Evolutionary conservation across 2,113 vertebrate species (phyloP).

Genomic region (Strix uralensis): DNA sequence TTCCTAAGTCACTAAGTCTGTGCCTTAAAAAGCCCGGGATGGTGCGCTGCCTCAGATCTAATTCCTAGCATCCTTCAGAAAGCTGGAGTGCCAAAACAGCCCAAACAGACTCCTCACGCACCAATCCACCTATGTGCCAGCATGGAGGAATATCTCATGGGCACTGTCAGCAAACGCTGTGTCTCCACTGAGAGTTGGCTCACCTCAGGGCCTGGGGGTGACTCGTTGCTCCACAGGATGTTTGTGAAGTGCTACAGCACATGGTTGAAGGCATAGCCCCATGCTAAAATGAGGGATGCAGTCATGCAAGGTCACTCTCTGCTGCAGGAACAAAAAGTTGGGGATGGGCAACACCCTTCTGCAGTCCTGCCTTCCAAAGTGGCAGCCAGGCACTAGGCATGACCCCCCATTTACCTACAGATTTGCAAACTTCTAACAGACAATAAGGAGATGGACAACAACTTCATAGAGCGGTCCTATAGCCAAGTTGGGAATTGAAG

Average conservation of each 20-base stretch:
- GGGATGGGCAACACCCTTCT: not conserved
- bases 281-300: not conserved
- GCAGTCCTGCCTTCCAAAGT: not conserved
- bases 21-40: not conserved
- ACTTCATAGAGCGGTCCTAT: not conserved
- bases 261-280: not conserved
- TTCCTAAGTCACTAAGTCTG: not conserved
- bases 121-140: not conserved
- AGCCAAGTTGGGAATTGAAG: not conserved
- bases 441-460: not conserved
- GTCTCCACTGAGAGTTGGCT: not conserved
- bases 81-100: not conserved
- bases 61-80: not conserved
- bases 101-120: not conserved
- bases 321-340: not conserved
- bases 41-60: not conserved
- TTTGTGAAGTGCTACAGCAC: not conserved
- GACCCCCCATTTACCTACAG: not conserved
- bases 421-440: not conserved
- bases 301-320: not conserved
- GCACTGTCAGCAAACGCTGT: fast-evolving
- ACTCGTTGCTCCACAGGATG: not conserved
- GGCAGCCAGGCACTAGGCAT: not conserved
- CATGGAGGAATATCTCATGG: not conserved
- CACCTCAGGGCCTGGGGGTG: not conserved